Evolutionary conservation across 2,888 invertebrate species (phyloP).

Genomic region (Acanthococcus lagerstroemiae): DNA sequence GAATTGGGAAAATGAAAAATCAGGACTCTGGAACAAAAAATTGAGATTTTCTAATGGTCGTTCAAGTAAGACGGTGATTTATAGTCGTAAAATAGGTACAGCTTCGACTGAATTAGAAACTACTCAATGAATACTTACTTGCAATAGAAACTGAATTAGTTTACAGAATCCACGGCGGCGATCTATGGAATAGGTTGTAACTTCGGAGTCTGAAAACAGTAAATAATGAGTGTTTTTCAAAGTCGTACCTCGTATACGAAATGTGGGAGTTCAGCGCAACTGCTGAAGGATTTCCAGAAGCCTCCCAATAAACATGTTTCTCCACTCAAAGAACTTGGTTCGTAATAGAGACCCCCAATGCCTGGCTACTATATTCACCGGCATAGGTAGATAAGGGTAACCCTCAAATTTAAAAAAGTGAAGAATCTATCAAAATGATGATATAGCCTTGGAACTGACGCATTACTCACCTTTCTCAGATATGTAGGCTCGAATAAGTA

Average conservation of each 20-base stretch:
- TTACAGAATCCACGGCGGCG: constrained; percentile 40
- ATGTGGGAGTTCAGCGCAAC: no score
- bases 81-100: neutral
- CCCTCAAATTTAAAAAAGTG: no score
- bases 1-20: constrained; percentile 60
- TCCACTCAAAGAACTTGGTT: no score
- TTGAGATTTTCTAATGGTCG: no score
- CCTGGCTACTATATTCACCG: no score
- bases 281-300: no score
- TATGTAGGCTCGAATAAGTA: constrained; percentile 18
- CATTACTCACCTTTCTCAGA: constrained; percentile 15
- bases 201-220: constrained; percentile 11
- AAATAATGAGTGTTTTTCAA: neutral
- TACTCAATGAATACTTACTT: neutral
- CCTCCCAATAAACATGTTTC: no score
- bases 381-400: no score
- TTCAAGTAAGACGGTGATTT: constrained; percentile 10
- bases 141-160: constrained; percentile 8
- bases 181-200: constrained; percentile 1
- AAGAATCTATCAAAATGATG: neutral
- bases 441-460: neutral
- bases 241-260: neutral
- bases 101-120: neutral
- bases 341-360: no score
- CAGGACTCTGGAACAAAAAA: constrained; percentile 58